Conservation (phyloP, 2,888 invertebrate genomes). For the Lasioglossum lativentre region DNA sequence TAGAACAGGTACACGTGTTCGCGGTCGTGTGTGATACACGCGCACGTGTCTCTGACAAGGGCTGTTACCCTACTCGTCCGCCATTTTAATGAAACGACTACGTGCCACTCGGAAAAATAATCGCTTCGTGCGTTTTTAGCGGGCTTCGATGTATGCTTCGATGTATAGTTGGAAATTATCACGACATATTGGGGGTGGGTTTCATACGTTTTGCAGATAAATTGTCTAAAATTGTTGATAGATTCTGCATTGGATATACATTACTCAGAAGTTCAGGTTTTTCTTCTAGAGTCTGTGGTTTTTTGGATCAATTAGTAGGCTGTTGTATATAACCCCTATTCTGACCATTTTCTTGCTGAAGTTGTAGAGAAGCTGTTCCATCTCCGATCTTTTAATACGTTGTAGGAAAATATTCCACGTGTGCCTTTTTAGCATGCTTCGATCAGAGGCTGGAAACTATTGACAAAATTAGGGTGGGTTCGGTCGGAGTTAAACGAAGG, state of each 20-base stretch:
- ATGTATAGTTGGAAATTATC: background rate
- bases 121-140: background rate
- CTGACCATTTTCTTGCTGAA: too few relatives aligned
- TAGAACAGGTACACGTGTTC: slow-evolving; percentile 34
- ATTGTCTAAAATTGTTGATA: background rate
- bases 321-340: too few relatives aligned
- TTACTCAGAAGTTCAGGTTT: too few relatives aligned
- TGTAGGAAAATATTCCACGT: too few relatives aligned
- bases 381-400: too few relatives aligned
- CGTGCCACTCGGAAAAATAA: background rate
- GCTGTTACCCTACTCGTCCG: background rate
- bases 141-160: background rate
- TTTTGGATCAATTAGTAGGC: too few relatives aligned
- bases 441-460: too few relatives aligned
- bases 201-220: background rate
- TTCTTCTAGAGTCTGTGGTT: too few relatives aligned
- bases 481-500: too few relatives aligned
- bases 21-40: slow-evolving; percentile 34
- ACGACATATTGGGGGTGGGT: background rate
- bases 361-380: too few relatives aligned
- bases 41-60: slow-evolving; percentile 11
- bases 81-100: background rate
- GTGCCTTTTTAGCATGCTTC: too few relatives aligned
- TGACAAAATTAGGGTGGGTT: too few relatives aligned
- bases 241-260: background rate